Evolutionary conservation across 2,797 vertebrate species (phyloP).

Genomic region (Pseudomugil tenellus): DNA sequence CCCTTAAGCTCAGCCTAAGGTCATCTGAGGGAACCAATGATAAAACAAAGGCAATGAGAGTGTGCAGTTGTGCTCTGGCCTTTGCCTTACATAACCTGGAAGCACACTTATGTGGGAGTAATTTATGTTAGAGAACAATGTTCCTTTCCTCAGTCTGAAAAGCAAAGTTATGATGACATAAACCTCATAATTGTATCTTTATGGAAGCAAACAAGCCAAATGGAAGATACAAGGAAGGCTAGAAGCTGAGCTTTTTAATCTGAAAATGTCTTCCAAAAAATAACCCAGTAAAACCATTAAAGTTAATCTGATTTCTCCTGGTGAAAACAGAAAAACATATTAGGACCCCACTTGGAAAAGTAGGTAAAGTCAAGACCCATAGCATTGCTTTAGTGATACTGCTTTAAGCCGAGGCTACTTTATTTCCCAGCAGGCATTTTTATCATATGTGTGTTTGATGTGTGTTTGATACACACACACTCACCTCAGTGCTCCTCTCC

Average conservation of each 20-base stretch:
- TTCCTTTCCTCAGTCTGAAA: neutral
- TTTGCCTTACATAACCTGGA: neutral
- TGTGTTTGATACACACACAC: too few relatives aligned
- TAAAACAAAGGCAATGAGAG: constrained; percentile 3
- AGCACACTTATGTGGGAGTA: constrained; percentile 7
- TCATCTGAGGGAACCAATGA: constrained; percentile 12
- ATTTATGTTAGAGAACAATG: constrained; percentile 12
- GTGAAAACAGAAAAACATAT: too few relatives aligned
- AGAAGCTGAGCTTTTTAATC: neutral
- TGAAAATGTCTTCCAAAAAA: neutral
- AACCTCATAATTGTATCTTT: neutral
- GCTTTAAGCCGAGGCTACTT: too few relatives aligned
- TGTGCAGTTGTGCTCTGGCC: constrained; percentile 7
- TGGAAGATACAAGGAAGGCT: neutral
- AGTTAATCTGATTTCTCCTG: neutral
- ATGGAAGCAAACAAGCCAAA: neutral
- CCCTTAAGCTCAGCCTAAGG: constrained; percentile 35
- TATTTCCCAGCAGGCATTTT: too few relatives aligned
- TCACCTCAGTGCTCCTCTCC: too few relatives aligned
- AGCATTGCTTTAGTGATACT: too few relatives aligned
- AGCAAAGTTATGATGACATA: neutral
- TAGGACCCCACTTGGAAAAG: too few relatives aligned
- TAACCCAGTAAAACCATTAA: neutral
- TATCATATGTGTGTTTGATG: too few relatives aligned
- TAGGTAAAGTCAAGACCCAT: too few relatives aligned